Evolutionary conservation across 2,888 invertebrate genomes (phyloP), one percentile per base, ranked within the genome.

Genomic region (Lasius fuliginosus): DNA sequence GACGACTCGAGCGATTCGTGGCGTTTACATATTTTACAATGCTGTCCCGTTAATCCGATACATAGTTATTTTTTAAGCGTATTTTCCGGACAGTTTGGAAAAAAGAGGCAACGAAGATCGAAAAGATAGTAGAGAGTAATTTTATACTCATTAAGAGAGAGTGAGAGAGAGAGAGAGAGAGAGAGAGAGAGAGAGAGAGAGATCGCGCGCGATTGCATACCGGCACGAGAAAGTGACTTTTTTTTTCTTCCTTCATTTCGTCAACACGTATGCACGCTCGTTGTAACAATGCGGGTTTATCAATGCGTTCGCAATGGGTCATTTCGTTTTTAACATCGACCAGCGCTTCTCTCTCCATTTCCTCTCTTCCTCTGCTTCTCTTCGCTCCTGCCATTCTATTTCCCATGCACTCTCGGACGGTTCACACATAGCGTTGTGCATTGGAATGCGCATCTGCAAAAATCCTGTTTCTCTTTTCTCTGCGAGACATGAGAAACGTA

Each of bases 301-400:
- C 79, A 84, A 81, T 79, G 83, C 79, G 67, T 79, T 60, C 65
- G 75, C 84, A 58, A 76, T 75, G 67, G 73, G 56, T 71, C 75
- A 69, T 86, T 84, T 73, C 81, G 79, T 84, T 86, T 83, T 83
- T 86, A 86, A 86, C 83, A 83, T 83, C 62, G 53, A 73, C 65
- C 77, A 40, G n/a, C 49, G 18, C 11, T 71, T 8, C 18, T 2
- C 36, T 8, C 49, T 6, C 9, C 15, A n/a, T 15, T n/a, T 53
- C 12, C 9, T 23, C 30, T 15, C 49, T 9, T 18, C 58, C 2
- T 6, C 46, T 23, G 4, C 30, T 30, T 56, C 65, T 5, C 46
- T 23, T 36, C 3, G n/a, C 11, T 11, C 36, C 15, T 33, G 62
- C 58, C 62, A 73, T 75, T 87, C 71, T 82, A 85, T 75, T 85